Percentiles rank a stretch among this genome's conserved stretches.
Evolutionary conservation across 2,888 invertebrate species (phyloP).

Genomic region (Lamproptera curius): DNA sequence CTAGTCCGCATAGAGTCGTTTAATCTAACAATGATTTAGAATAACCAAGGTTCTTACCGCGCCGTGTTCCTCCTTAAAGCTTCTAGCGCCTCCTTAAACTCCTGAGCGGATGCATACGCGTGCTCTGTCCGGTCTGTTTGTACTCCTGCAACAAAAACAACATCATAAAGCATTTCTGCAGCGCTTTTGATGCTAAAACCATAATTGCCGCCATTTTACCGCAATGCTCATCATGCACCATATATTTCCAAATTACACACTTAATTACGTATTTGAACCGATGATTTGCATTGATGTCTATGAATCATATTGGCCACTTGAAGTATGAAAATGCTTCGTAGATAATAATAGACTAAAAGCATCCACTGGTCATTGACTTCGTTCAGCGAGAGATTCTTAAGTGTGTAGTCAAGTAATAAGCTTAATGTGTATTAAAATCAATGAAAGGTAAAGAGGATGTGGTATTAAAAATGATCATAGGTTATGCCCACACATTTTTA

Average conservation of each 20-base stretch:
- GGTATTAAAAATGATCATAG: too few relatives aligned
- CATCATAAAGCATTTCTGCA: neutral
- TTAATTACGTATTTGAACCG: conserved; percentile 33
- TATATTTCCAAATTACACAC: conserved; percentile 30
- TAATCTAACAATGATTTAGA: too few relatives aligned
- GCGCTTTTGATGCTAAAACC: conserved; percentile 18
- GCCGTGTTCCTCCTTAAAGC: conserved; percentile 64
- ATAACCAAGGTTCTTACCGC: conserved; percentile 46
- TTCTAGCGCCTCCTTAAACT: conserved; percentile 66
- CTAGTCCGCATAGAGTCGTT: too few relatives aligned
- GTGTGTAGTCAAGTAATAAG: conserved; percentile 11
- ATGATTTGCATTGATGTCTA: conserved; percentile 32
- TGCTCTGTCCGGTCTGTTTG: conserved; percentile 60
- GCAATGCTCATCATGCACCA: conserved; percentile 25
- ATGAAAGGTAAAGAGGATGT: conserved; percentile 2
- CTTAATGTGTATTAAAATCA: conserved; percentile 1
- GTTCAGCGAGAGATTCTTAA: conserved; percentile 6
- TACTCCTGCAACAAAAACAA: conserved; percentile 45
- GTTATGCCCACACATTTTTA: neutral
- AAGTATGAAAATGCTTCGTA: conserved; percentile 25
- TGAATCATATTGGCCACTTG: conserved; percentile 23
- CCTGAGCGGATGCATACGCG: conserved; percentile 58
- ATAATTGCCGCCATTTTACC: conserved; percentile 19
- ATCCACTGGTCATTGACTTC: conserved; percentile 26
- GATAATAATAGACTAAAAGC: conserved; percentile 23